phyloP scores from a whole-genome alignment of 2,888 invertebrate species.

The Calliopum simillimum region DNA sequence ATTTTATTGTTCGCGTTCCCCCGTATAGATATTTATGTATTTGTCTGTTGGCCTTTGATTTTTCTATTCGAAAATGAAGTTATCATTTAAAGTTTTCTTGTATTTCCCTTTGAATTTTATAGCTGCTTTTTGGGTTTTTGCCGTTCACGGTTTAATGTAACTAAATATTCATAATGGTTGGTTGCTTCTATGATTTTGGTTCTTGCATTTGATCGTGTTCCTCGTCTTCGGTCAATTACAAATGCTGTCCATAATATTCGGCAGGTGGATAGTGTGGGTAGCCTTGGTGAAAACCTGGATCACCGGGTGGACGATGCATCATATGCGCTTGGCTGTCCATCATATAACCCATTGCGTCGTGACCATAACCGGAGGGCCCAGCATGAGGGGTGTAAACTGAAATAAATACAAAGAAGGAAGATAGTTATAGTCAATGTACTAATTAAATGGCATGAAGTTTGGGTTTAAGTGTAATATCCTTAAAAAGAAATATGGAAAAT shows the following conservation, averaged over 20 bases:
- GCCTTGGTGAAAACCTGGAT: constrained; percentile 94
- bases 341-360: constrained; percentile 97
- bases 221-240: constrained; percentile 72
- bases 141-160: constrained; percentile 31
- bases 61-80: constrained; percentile 28
- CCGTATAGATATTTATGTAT: too few species aligned
- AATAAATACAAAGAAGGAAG: constrained; percentile 31
- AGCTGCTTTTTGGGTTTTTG: constrained; percentile 18
- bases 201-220: constrained; percentile 27
- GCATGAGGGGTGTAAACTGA: constrained; percentile 91
- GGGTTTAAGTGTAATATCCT: not conserved
- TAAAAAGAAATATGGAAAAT: not conserved
- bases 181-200: constrained; percentile 24
- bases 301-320: constrained; percentile 95
- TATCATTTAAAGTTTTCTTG: constrained; percentile 28
- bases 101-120: constrained; percentile 28
- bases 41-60: too few species aligned
- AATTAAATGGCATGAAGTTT: not conserved
- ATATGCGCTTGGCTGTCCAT: constrained; percentile 96
- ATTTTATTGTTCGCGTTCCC: too few species aligned
- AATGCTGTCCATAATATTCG: constrained; percentile 94
- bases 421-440: not conserved
- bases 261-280: constrained; percentile 90
- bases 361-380: constrained; percentile 96
- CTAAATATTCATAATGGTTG: constrained; percentile 25